Conservation (phyloP, 2,888 invertebrate species). For the Drosophila longiperda region DNA sequence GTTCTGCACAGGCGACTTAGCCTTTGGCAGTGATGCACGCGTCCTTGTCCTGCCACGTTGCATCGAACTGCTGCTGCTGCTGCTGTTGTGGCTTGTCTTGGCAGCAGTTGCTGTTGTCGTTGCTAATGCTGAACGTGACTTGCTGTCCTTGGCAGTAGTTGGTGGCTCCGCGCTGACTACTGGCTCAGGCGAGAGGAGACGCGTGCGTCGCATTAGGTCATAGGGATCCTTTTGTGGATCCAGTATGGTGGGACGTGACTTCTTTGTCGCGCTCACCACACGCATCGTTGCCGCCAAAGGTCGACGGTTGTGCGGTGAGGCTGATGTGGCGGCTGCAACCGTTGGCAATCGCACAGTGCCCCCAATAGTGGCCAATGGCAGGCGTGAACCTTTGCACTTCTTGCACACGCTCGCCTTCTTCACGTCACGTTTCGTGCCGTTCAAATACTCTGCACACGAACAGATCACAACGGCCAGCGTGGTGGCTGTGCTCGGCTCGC, state of each 20-base stretch:
- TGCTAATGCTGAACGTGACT: slow-evolving; percentile 76
- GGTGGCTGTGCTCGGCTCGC: slow-evolving; percentile 83
- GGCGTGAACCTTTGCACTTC: slow-evolving; percentile 92
- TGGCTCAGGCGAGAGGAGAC: slow-evolving; percentile 88
- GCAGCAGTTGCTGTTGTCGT: slow-evolving; percentile 49
- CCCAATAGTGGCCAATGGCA: slow-evolving; percentile 89
- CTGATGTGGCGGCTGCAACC: slow-evolving; percentile 40
- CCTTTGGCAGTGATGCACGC: slow-evolving; percentile 83
- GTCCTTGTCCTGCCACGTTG: slow-evolving; percentile 86
- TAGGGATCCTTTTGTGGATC: slow-evolving; percentile 91
- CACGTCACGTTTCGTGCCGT: slow-evolving; percentile 90
- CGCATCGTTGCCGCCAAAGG: slow-evolving; percentile 87
- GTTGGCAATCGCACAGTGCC: slow-evolving; percentile 87
- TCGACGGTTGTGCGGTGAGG: slow-evolving; percentile 69
- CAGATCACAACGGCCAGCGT: slow-evolving; percentile 89
- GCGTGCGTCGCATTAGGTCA: slow-evolving; percentile 92
- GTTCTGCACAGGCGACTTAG: slow-evolving; percentile 3
- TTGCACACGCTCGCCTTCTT: slow-evolving; percentile 92
- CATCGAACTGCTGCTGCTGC: slow-evolving; percentile 83
- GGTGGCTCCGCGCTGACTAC: slow-evolving; percentile 18
- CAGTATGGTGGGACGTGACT: slow-evolving; percentile 88
- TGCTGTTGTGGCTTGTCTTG: slow-evolving; percentile 45
- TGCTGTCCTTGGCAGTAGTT: slow-evolving; percentile 56
- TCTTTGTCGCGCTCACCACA: slow-evolving; percentile 86
- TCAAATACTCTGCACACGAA: slow-evolving; percentile 92